Evolutionary conservation across 2,797 vertebrate species (phyloP).

Genomic region (Sibirionetta formosa): DNA sequence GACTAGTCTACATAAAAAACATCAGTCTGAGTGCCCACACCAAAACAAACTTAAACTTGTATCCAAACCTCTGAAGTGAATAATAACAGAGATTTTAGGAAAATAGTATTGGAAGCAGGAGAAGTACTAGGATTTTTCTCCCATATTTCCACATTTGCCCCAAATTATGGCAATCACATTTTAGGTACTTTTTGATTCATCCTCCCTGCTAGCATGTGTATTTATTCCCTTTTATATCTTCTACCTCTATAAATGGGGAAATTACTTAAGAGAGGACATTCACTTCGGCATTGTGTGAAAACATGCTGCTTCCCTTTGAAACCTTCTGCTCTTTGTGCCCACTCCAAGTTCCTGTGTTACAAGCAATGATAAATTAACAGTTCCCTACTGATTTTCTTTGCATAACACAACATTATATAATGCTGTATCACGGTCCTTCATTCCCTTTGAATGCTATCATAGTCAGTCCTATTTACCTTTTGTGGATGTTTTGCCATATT

Average conservation of each 20-base stretch:
- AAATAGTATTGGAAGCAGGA: not conserved
- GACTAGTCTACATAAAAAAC: not conserved
- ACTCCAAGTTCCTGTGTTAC: not conserved
- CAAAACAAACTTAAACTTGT: not conserved
- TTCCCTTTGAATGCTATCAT: not conserved
- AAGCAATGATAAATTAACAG: not conserved
- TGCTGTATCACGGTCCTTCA: not conserved
- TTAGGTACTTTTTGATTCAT: not conserved
- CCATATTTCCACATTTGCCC: not conserved
- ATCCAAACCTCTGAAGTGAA: not conserved
- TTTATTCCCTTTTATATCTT: not conserved
- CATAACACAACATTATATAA: not conserved
- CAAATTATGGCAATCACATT: not conserved
- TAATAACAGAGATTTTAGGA: not conserved
- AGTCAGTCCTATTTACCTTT: not conserved
- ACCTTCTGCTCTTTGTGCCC: not conserved
- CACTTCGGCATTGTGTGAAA: not conserved
- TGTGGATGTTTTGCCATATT: not conserved
- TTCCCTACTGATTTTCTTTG: not conserved
- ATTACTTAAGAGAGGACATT: not conserved
- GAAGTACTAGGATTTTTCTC: not conserved
- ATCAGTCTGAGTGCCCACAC: not conserved
- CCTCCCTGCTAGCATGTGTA: not conserved
- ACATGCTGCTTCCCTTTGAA: not conserved
- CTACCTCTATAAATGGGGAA: not conserved